phyloP scores from a whole-genome alignment of 2,797 vertebrate genomes.

The Gymnothorax javanicus region DNA sequence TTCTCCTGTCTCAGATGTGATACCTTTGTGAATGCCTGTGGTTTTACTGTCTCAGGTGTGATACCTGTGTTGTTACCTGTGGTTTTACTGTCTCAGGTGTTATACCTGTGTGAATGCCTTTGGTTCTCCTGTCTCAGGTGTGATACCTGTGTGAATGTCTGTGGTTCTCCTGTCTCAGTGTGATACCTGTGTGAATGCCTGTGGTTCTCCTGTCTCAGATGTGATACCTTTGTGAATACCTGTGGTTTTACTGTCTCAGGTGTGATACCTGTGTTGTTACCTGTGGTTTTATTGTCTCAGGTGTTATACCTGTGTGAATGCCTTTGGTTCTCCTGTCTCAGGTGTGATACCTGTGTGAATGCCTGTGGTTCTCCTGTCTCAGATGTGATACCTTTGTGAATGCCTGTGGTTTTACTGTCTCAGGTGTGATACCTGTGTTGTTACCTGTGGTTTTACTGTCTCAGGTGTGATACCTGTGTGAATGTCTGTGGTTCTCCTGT shows the following conservation, averaged over 20 bases:
- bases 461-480: constrained; percentile 2
- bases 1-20: no score
- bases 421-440: constrained; percentile 58
- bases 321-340: no score
- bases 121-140: no score
- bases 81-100: neutral
- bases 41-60: no score
- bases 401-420: neutral
- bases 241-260: no score
- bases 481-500: neutral
- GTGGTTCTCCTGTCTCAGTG: neutral
- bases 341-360: no score
- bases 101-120: no score
- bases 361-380: no score
- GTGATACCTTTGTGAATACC: no score
- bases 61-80: neutral
- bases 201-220: no score
- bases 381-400: constrained; percentile 14
- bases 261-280: neutral
- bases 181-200: neutral
- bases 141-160: neutral
- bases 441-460: neutral
- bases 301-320: neutral
- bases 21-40: no score
- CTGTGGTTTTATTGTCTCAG: neutral